Conservation (phyloP, 1,140 invertebrate genomes). For the Micrasema minimum region DNA sequence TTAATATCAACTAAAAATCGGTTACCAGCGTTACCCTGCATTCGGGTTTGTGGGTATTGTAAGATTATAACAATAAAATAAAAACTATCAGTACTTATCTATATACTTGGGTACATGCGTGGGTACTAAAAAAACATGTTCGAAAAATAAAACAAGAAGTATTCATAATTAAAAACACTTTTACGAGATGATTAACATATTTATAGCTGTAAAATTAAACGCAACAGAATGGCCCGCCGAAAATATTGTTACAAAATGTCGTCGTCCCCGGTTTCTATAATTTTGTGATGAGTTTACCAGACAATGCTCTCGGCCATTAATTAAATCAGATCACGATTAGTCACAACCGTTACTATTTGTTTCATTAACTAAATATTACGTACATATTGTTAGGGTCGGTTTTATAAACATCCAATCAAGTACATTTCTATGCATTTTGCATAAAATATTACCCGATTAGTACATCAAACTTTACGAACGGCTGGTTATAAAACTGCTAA, state of each 20-base stretch:
- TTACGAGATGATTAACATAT: slow-evolving; percentile 13
- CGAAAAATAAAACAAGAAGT: neutral
- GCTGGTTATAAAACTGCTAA: too few species aligned
- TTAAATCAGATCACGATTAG: slow-evolving; percentile 29
- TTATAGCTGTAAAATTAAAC: slow-evolving; percentile 3
- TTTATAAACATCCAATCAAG: neutral
- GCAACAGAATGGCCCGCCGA: neutral
- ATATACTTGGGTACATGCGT: too few species aligned
- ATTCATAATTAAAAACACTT: slow-evolving; percentile 10
- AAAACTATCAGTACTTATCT: too few species aligned
- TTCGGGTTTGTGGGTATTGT: too few species aligned
- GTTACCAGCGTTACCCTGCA: too few species aligned
- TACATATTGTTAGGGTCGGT: slow-evolving; percentile 2
- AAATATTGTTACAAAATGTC: slow-evolving; percentile 21
- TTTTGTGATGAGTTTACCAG: slow-evolving; percentile 15
- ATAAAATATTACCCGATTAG: too few species aligned
- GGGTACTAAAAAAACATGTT: neutral
- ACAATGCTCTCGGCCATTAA: slow-evolving; percentile 9
- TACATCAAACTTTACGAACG: too few species aligned
- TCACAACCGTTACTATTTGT: slow-evolving; percentile 7
- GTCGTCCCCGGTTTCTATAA: neutral
- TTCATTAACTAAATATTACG: slow-evolving; percentile 21
- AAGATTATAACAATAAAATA: too few species aligned
- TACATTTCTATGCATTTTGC: too few species aligned
- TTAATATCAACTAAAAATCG: too few species aligned